Conservation (phyloP, 1,140 invertebrate species). For the Plutomurus gul region DNA sequence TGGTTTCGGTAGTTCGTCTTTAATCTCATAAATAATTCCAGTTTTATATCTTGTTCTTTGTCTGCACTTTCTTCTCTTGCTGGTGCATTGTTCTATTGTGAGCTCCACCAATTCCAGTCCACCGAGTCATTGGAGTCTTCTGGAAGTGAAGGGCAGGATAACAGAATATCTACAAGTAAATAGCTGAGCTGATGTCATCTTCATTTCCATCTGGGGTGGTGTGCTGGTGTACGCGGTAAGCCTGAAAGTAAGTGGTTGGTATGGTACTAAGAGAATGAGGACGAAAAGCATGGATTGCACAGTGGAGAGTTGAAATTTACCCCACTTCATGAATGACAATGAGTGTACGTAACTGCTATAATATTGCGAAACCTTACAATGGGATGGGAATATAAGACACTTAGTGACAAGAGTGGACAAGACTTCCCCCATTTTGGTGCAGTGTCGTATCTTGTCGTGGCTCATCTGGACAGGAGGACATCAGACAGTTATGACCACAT, state of each 20-base stretch:
- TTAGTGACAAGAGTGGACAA: not conserved
- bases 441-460: not conserved
- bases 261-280: too few relatives aligned
- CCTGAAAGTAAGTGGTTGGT: too few relatives aligned
- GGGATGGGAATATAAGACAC: slow-evolving; percentile 6
- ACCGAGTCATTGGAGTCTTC: not conserved
- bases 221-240: too few relatives aligned
- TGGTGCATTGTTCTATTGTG: too few relatives aligned
- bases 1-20: too few relatives aligned
- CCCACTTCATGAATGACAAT: slow-evolving; percentile 42
- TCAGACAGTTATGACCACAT: slow-evolving; percentile 23
- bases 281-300: too few relatives aligned
- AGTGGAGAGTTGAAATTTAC: too few relatives aligned
- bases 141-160: not conserved
- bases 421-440: not conserved
- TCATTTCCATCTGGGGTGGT: slow-evolving; percentile 16
- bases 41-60: too few relatives aligned
- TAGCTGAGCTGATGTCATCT: slow-evolving; percentile 3
- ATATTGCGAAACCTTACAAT: slow-evolving; percentile 28
- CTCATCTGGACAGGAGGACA: not conserved
- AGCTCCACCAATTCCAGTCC: too few relatives aligned
- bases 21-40: too few relatives aligned
- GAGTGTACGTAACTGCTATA: slow-evolving; percentile 29
- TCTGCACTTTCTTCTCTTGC: too few relatives aligned
- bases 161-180: not conserved